phyloP scores from a whole-genome alignment of 2,797 vertebrate species.

The Silurus aristotelis region DNA sequence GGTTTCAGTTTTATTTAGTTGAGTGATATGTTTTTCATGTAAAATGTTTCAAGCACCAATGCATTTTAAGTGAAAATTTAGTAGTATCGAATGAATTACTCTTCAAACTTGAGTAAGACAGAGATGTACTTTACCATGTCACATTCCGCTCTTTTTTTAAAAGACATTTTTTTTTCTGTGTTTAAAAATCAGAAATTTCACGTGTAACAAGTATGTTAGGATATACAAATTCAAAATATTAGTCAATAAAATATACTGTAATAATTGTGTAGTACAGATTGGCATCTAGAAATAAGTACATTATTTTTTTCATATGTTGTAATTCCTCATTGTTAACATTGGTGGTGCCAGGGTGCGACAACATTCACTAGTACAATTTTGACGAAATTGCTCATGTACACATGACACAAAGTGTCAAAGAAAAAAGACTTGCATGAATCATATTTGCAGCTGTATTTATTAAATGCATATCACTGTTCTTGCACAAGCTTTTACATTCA shows the following conservation, averaged over 20 bases:
- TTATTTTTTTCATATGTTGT: not conserved
- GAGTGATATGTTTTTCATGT: not conserved
- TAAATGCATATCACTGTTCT: too few relatives aligned
- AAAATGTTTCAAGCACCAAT: not conserved
- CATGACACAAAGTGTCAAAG: not conserved
- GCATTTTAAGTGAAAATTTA: not conserved
- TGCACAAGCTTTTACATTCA: not conserved
- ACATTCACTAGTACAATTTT: not conserved
- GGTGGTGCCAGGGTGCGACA: not conserved
- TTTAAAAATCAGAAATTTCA: not conserved
- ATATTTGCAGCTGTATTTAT: not conserved
- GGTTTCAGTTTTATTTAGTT: not conserved
- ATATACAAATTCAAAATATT: not conserved
- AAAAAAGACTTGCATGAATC: not conserved
- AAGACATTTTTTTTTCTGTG: not conserved
- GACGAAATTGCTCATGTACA: not conserved
- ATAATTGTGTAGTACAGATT: not conserved
- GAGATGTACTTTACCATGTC: not conserved
- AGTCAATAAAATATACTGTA: not conserved
- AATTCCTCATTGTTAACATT: not conserved
- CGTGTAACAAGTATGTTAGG: not conserved
- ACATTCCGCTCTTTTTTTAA: not conserved
- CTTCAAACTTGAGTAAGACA: not conserved
- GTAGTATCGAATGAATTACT: not conserved
- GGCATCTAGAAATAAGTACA: not conserved